Conservation (phyloP, 2,888 invertebrate genomes). For the Corythucha ciliata region DNA sequence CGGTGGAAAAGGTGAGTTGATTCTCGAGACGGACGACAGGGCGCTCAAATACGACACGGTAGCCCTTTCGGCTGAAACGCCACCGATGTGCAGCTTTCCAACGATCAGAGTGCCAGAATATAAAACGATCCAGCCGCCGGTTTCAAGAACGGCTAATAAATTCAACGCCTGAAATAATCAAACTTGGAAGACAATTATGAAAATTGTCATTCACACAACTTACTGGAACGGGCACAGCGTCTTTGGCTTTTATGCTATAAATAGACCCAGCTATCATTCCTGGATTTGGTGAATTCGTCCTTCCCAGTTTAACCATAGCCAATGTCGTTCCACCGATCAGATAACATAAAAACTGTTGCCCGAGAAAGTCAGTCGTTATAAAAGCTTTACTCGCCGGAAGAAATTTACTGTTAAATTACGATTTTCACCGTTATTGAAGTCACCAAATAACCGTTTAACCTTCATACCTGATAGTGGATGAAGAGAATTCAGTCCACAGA, state of each 20-base stretch:
- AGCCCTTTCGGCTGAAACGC: constrained; percentile 52
- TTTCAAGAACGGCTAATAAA: constrained; percentile 74
- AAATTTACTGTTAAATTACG: too few species aligned
- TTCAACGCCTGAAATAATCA: constrained; percentile 51
- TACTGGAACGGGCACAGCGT: constrained; percentile 70
- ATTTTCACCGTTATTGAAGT: too few species aligned
- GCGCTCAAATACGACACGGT: constrained; percentile 45
- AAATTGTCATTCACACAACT: constrained; percentile 33
- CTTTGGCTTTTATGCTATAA: constrained; percentile 65
- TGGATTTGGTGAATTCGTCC: constrained; percentile 47
- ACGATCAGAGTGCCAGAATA: constrained; percentile 75
- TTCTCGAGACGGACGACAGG: constrained; percentile 19
- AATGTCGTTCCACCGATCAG: constrained; percentile 44
- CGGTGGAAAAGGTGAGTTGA: constrained; percentile 31
- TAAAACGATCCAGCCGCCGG: constrained; percentile 63
- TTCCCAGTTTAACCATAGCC: constrained; percentile 58
- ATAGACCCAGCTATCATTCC: constrained; percentile 65
- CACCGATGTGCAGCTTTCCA: constrained; percentile 73
- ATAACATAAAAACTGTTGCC: constrained; percentile 76
- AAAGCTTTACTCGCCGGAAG: constrained; percentile 73
- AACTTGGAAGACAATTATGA: not conserved
- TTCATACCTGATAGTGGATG: constrained; percentile 25
- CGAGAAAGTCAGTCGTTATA: constrained; percentile 73
- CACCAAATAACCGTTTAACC: too few species aligned
- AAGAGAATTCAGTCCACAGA: constrained; percentile 70